These are phyloP conservation scores for Heterotis niloticus DNA, from an alignment of 2,113 vertebrate genomes.

Conservation along the genomic window DNA sequence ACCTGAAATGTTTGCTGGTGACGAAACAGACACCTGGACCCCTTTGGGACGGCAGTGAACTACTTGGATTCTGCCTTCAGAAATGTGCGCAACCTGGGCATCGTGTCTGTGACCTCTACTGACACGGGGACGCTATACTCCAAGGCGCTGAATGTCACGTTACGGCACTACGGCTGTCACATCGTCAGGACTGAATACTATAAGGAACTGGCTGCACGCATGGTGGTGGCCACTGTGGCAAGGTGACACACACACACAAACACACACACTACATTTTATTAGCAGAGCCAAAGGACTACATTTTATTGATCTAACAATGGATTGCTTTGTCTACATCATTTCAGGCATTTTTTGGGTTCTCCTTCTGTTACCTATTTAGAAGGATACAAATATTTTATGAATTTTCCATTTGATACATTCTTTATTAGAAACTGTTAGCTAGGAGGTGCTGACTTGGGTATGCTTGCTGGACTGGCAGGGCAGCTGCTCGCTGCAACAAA, in stretches of 20 bases:
- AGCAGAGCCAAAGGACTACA: not conserved
- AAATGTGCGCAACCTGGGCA: conserved; percentile 87
- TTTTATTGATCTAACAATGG: not conserved
- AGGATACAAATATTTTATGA: too few relatives aligned
- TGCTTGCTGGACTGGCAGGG: conserved; percentile 54
- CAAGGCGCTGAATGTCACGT: conserved; percentile 84
- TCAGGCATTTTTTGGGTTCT: too few relatives aligned
- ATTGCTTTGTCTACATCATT: too few relatives aligned
- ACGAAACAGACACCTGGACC: conserved; percentile 83
- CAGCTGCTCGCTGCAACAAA: conserved; percentile 93
- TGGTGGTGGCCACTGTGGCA: conserved; percentile 78
- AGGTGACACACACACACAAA: conserved; percentile 69
- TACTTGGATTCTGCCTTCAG: conserved; percentile 93
- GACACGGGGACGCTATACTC: conserved; percentile 89
- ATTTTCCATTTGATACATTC: not conserved
- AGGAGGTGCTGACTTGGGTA: not conserved
- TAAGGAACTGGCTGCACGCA: conserved; percentile 85
- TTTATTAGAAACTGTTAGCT: not conserved
- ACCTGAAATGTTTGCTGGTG: conserved; percentile 30
- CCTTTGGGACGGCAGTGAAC: conserved; percentile 88
- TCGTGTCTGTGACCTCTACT: conserved; percentile 89
- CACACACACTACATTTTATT: not conserved
- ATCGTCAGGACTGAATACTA: conserved; percentile 94
- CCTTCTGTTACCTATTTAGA: too few relatives aligned
- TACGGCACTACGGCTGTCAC: conserved; percentile 85